Evolutionary conservation across 2,888 invertebrate species (phyloP).

Genomic region (Diplazon laetatorius): DNA sequence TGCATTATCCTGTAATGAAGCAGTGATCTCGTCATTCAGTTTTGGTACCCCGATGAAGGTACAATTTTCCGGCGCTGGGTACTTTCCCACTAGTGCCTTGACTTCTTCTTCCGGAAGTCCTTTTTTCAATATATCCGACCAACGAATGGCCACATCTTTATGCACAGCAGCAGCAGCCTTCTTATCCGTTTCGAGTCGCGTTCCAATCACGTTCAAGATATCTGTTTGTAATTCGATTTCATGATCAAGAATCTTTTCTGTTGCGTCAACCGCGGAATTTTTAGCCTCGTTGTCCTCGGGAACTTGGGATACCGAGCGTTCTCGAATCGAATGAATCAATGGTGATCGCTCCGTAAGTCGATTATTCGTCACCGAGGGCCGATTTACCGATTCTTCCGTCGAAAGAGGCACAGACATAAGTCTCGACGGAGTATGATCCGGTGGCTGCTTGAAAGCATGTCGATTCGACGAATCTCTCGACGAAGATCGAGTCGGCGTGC

Average conservation of each 20-base stretch:
- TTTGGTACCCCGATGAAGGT: constrained; percentile 43
- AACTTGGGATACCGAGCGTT: constrained; percentile 24
- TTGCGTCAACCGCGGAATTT: background rate
- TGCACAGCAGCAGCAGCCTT: no score
- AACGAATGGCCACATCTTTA: no score
- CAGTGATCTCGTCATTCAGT: constrained; percentile 48
- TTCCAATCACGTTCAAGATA: constrained; percentile 32
- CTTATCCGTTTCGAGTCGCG: constrained; percentile 41
- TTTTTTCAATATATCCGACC: no score
- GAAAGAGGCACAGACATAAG: constrained; percentile 8
- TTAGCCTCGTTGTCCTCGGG: background rate
- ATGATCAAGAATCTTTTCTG: constrained; percentile 12
- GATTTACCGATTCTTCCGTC: background rate
- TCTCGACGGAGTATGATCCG: background rate
- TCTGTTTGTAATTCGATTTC: constrained; percentile 45
- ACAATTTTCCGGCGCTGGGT: constrained; percentile 49
- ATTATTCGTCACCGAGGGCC: no score
- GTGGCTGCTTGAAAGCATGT: background rate
- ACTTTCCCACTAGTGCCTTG: constrained; percentile 46
- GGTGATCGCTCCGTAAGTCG: no score
- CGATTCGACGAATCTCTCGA: background rate
- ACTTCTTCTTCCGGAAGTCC: constrained; percentile 36
- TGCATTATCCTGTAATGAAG: constrained; percentile 36
- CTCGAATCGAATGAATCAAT: constrained; percentile 36
- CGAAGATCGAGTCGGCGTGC: constrained; percentile 4